Percentiles rank a stretch among this genome's conserved stretches.
These are phyloP conservation scores for Parauchenoglanis ngamensis DNA, from an alignment of 2,797 vertebrate genomes.

Conservation along the genomic window DNA sequence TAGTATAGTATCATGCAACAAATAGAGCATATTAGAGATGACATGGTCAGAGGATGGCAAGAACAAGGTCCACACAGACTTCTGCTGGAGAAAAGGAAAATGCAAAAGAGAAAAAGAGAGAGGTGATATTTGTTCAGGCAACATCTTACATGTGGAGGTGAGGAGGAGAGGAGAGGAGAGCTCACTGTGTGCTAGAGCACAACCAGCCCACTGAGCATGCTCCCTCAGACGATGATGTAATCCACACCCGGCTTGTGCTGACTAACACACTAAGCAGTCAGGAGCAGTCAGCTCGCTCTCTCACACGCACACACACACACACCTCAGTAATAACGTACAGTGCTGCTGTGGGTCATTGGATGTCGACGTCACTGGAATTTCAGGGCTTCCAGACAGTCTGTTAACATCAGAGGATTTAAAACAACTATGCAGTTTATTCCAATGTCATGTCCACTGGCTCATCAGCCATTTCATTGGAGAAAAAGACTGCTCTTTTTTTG, in stretches of 20 bases:
- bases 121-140: background rate
- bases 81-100: background rate
- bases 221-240: conserved; percentile 48
- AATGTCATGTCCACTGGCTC: background rate
- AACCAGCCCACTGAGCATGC: conserved; percentile 6
- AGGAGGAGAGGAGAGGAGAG: background rate
- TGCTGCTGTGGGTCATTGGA: background rate
- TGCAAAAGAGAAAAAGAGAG: too few species aligned
- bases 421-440: background rate
- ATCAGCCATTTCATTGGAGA: background rate
- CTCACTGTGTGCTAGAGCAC: background rate
- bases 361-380: background rate
- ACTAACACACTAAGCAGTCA: conserved; percentile 31
- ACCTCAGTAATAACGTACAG: background rate
- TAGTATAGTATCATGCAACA: background rate
- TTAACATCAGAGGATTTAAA: background rate
- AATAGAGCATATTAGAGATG: background rate
- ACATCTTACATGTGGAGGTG: background rate
- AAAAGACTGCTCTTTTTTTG: background rate
- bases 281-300: background rate
- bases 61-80: background rate
- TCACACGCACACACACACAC: background rate
- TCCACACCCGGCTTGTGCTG: conserved; percentile 26
- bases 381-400: background rate
- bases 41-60: background rate